Percentiles rank a stretch among this genome's conserved stretches.
Conservation (phyloP, 2,888 invertebrate genomes). For the Eupeodes latifasciatus region DNA sequence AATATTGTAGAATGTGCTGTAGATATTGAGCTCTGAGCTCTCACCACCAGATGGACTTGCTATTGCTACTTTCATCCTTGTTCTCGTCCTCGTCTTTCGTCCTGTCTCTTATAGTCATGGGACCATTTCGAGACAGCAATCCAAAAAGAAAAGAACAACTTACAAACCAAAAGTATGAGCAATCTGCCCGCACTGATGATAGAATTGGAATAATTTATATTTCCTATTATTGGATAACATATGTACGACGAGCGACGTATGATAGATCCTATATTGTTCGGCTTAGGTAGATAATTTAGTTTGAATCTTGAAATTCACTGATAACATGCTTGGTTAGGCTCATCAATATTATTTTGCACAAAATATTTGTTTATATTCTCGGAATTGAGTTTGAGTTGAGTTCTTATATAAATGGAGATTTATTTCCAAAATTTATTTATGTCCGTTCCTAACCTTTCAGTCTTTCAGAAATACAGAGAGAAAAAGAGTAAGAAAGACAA, state of each 20-base stretch:
- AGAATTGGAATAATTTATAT: conserved; percentile 42
- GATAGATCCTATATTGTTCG: not conserved
- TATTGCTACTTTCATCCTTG: too few relatives aligned
- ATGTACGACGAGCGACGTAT: not conserved
- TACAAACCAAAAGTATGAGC: not conserved
- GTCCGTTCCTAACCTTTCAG: too few relatives aligned
- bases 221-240: conserved; percentile 56
- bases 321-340: conserved; percentile 62
- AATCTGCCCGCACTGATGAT: conserved; percentile 5
- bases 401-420: not conserved
- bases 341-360: conserved; percentile 47
- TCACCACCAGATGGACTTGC: conserved; percentile 56
- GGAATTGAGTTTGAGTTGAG: not conserved
- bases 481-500: not conserved
- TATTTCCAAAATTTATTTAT: conserved; percentile 9
- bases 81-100: too few relatives aligned
- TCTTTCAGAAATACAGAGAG: not conserved
- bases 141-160: not conserved
- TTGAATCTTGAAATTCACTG: conserved; percentile 58
- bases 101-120: not conserved
- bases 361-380: conserved; percentile 33
- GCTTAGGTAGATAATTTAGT: conserved; percentile 69
- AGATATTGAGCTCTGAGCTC: not conserved
- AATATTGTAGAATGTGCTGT: conserved; percentile 7
- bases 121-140: conserved; percentile 15